phyloP scores from a whole-genome alignment of 37 sponge, comb jelly and placozoan species.

The Ephydatia muelleri region DNA sequence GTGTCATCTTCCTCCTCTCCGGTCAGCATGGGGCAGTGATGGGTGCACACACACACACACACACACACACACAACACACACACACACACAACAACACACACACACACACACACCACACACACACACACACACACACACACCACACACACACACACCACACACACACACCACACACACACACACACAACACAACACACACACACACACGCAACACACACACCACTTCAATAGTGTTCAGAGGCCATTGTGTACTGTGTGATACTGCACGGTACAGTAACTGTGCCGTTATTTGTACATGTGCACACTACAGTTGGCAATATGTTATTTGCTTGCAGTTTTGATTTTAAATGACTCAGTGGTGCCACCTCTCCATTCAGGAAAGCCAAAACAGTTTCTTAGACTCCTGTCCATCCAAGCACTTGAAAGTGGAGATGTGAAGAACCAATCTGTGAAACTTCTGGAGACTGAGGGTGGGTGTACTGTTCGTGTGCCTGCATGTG shows the following conservation, averaged over 20 bases:
- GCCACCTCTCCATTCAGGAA: constrained; percentile 32
- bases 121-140: no score
- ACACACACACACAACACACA: no score
- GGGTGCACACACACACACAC: no score
- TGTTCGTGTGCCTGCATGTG: background rate
- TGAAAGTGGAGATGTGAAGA: constrained; percentile 66
- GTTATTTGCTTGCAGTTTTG: background rate
- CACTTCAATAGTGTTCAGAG: no score
- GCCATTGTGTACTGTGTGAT: background rate
- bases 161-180: no score
- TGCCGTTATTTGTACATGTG: background rate
- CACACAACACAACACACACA: no score
- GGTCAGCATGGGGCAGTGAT: constrained; percentile 35
- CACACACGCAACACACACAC: no score
- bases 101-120: no score
- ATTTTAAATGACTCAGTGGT: background rate
- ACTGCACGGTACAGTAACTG: background rate
- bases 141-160: no score
- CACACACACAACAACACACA: no score
- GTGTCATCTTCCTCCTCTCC: constrained; percentile 55
- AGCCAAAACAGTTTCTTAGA: constrained; percentile 30
- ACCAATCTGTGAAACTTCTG: constrained; percentile 52
- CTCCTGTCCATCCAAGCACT: constrained; percentile 58
- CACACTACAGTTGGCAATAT: background rate
- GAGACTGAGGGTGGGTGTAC: constrained; percentile 67